Percentiles rank a stretch among this genome's conserved stretches.
These are phyloP conservation scores for Gymnobelideus leadbeateri DNA, from an alignment of 2,113 vertebrate species.

Conservation along the genomic window DNA sequence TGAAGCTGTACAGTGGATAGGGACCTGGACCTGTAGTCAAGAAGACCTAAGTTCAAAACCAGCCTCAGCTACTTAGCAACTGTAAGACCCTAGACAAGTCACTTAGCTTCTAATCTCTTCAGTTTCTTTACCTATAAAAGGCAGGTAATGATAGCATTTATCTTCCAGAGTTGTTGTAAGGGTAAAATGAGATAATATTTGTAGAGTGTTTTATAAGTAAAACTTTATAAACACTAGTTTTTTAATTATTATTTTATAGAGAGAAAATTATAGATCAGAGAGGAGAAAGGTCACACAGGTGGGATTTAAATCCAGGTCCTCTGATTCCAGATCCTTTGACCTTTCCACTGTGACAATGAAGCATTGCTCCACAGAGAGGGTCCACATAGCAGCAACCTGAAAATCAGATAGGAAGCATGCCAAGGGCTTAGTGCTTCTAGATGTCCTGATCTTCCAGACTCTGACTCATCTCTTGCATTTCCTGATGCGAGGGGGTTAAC, in stretches of 20 bases:
- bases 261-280: neutral
- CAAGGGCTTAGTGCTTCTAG: neutral
- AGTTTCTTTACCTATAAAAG: no score
- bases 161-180: neutral
- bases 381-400: neutral
- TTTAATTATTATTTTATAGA: neutral
- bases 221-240: neutral
- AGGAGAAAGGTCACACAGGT: neutral
- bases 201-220: neutral
- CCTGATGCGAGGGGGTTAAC: neutral
- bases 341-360: neutral
- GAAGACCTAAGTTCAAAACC: no score
- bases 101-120: no score
- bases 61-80: no score
- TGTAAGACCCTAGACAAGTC: no score
- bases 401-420: neutral
- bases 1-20: neutral
- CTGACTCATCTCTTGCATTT: neutral
- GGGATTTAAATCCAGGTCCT: neutral
- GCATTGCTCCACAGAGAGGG: no score
- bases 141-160: no score
- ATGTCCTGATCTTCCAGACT: neutral
- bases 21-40: neutral
- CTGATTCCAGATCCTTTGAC: neutral
- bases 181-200: neutral